These are phyloP conservation scores for Odontothrips loti DNA, from an alignment of 2,888 invertebrate genomes.

Conservation along the genomic window DNA sequence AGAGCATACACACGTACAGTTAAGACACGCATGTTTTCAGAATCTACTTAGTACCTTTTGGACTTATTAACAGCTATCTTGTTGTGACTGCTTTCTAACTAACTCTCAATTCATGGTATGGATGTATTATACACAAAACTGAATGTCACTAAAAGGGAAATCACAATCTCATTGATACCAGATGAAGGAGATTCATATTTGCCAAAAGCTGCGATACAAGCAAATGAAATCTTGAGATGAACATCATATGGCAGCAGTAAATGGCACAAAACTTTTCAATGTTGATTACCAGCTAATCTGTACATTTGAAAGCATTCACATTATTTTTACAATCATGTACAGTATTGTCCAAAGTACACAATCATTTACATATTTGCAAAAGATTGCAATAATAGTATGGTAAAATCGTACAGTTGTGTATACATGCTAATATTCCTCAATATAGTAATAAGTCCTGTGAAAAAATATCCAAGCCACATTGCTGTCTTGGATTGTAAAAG, in stretches of 20 bases:
- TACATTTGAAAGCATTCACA: conserved; percentile 8
- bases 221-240: not conserved
- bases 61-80: no score
- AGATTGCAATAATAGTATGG: conserved; percentile 9
- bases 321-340: conserved; percentile 9
- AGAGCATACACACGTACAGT: not conserved
- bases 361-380: conserved; percentile 5
- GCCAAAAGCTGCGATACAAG: conserved; percentile 1
- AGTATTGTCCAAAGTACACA: conserved; percentile 19
- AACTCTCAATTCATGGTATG: no score
- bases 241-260: conserved; percentile 5
- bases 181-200: not conserved
- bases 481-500: not conserved
- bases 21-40: no score
- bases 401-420: not conserved
- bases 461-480: not conserved
- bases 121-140: not conserved
- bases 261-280: not conserved
- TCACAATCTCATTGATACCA: not conserved
- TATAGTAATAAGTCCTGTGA: conserved; percentile 1
- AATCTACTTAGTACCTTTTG: no score
- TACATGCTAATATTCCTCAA: not conserved
- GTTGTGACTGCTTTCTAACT: no score
- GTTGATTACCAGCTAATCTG: not conserved
- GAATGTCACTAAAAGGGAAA: not conserved